Conservation (phyloP, 2,888 invertebrate species). For the Polyommatus iphigenia region DNA sequence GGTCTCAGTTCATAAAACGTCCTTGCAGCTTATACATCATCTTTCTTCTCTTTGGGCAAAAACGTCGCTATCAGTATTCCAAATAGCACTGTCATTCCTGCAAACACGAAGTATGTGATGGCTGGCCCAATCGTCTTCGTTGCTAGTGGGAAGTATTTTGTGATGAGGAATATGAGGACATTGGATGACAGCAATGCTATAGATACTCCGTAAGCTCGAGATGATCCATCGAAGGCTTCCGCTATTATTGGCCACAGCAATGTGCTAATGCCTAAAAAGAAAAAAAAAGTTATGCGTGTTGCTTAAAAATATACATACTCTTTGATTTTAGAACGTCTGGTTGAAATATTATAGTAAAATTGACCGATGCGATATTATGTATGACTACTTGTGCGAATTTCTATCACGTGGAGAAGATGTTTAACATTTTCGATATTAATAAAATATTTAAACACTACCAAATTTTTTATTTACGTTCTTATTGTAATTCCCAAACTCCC, state of each 20-base stretch:
- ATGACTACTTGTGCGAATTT: too few species aligned
- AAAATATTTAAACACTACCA: too few species aligned
- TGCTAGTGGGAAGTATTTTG: slow-evolving; percentile 41
- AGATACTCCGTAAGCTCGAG: slow-evolving; percentile 43
- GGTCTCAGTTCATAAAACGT: too few species aligned
- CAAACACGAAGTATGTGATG: slow-evolving; percentile 42
- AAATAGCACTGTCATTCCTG: slow-evolving; percentile 35
- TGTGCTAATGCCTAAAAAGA: slow-evolving; percentile 44
- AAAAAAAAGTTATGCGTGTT: neutral
- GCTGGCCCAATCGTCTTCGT: slow-evolving; percentile 41
- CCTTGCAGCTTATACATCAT: neutral
- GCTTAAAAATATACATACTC: too few species aligned
- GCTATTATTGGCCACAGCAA: slow-evolving; percentile 42
- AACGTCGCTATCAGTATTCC: slow-evolving; percentile 38
- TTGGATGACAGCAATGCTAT: slow-evolving; percentile 36
- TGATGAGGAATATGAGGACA: slow-evolving; percentile 39
- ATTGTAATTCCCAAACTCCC: too few species aligned
- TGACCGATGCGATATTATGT: too few species aligned
- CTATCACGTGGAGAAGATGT: too few species aligned
- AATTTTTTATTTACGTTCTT: too few species aligned
- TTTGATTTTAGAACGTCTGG: too few species aligned
- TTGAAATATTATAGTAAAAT: too few species aligned
- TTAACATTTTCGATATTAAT: too few species aligned
- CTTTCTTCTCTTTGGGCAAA: slow-evolving; percentile 43
- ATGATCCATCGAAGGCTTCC: slow-evolving; percentile 46